Evolutionary conservation across 2,888 invertebrate genomes (phyloP).

Genomic region (Steinernema carpocapsae): DNA sequence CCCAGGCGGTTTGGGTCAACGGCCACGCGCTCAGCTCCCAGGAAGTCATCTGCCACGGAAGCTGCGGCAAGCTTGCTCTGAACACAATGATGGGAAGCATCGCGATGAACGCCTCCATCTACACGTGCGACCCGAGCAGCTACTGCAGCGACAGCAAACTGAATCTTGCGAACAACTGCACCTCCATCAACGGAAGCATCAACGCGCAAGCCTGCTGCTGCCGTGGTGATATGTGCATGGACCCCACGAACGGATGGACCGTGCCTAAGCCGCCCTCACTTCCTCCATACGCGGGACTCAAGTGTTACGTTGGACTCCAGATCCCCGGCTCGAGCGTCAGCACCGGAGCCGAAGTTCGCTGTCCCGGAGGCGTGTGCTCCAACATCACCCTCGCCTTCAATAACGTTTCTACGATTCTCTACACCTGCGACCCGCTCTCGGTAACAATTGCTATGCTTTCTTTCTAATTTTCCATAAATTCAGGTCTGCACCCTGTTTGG

Average conservation of each 20-base stretch:
- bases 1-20: slow-evolving; percentile 32
- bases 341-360: slow-evolving; percentile 20
- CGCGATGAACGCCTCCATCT: background rate
- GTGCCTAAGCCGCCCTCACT: background rate
- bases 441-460: background rate
- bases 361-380: slow-evolving; percentile 1
- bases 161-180: no score
- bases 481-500: slow-evolving; percentile 4
- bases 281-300: slow-evolving; percentile 10
- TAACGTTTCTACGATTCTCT: background rate
- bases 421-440: background rate
- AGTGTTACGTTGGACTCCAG: slow-evolving; percentile 29
- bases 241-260: slow-evolving; percentile 1
- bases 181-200: no score
- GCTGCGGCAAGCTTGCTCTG: background rate
- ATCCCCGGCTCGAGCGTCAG: background rate
- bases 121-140: background rate
- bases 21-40: background rate
- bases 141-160: background rate
- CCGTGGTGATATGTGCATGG: background rate
- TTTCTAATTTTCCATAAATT: background rate
- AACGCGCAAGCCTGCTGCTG: slow-evolving; percentile 17
- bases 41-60: slow-evolving; percentile 2
- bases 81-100: background rate
- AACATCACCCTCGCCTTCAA: background rate